phyloP scores from a whole-genome alignment of 1,140 invertebrate genomes.

The Drosophila paulistorum region DNA sequence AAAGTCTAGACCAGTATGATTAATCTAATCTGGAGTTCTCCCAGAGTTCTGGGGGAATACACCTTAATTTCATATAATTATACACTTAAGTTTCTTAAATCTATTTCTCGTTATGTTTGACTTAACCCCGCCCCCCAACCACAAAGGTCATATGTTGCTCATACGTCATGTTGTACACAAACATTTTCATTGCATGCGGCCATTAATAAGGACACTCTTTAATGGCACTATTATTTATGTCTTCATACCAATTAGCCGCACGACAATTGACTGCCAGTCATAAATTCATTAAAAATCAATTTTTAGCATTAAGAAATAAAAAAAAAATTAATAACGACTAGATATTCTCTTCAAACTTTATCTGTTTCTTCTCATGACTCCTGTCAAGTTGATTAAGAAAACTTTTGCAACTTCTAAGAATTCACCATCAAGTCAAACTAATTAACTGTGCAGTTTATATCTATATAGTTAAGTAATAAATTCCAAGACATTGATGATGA shows the following conservation, averaged over 20 bases:
- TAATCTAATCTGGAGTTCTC: too few species aligned
- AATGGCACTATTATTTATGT: slow-evolving; percentile 20
- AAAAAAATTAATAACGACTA: slow-evolving; percentile 13
- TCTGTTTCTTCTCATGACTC: neutral
- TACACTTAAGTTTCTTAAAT: neutral
- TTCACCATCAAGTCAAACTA: slow-evolving; percentile 23
- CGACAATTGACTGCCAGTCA: slow-evolving; percentile 12
- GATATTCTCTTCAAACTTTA: slow-evolving; percentile 1
- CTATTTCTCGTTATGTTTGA: neutral
- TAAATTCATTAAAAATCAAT: slow-evolving; percentile 66
- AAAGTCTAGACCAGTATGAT: too few species aligned
- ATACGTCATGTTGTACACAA: neutral
- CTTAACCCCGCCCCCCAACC: neutral
- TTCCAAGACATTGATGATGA: slow-evolving; percentile 22
- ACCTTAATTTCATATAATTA: neutral
- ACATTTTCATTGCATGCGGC: neutral
- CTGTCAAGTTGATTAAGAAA: neutral
- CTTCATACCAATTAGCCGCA: slow-evolving; percentile 35
- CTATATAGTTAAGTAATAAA: slow-evolving; percentile 13
- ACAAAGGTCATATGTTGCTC: neutral
- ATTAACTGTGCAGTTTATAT: slow-evolving; percentile 33
- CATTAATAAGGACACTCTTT: slow-evolving; percentile 7
- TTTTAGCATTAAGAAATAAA: slow-evolving; percentile 38
- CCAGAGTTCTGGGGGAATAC: too few species aligned
- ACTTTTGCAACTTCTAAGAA: slow-evolving; percentile 21